Conservation (phyloP, 1,140 invertebrate genomes). For the Drosophila leontia region DNA sequence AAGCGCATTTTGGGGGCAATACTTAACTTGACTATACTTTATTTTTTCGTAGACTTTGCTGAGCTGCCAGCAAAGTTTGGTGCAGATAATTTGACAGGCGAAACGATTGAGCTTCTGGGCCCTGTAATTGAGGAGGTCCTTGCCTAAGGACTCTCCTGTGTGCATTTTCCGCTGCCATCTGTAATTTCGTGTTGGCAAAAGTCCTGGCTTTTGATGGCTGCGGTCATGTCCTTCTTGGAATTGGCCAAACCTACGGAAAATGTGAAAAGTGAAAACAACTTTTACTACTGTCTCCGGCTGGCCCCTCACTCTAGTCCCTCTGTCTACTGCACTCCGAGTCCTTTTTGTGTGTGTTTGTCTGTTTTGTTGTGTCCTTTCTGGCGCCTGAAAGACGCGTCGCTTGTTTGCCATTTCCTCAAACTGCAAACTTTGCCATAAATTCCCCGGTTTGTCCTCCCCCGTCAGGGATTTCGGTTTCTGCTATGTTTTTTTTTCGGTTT, state of each 20-base stretch:
- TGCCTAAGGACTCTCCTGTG: constrained; percentile 7
- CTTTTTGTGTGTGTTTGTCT: constrained; percentile 32
- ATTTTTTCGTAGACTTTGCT: neutral
- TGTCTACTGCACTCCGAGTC: constrained; percentile 55
- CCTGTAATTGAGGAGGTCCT: constrained; percentile 49
- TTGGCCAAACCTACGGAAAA: constrained; percentile 53
- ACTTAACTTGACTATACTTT: neutral
- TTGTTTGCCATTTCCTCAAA: constrained; percentile 80
- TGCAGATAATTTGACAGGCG: constrained; percentile 53
- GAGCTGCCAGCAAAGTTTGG: constrained; percentile 38
- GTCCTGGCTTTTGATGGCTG: constrained; percentile 56
- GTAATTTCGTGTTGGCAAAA: constrained; percentile 56
- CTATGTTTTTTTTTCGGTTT: constrained; percentile 35
- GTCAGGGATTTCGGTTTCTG: constrained; percentile 19
- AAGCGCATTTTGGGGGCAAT: constrained; percentile 24
- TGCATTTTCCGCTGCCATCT: constrained; percentile 15
- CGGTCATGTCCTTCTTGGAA: constrained; percentile 72
- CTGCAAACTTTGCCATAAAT: constrained; percentile 78
- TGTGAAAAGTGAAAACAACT: constrained; percentile 84
- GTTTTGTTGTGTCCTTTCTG: constrained; percentile 35
- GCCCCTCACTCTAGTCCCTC: neutral
- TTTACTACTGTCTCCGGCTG: constrained; percentile 62
- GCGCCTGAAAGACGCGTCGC: constrained; percentile 71
- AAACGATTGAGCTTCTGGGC: constrained; percentile 26
- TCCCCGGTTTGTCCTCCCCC: constrained; percentile 56